Base-by-base conservation (phyloP, 2,797 vertebrate genomes). In the Tolypeutes matacus region DNA sequence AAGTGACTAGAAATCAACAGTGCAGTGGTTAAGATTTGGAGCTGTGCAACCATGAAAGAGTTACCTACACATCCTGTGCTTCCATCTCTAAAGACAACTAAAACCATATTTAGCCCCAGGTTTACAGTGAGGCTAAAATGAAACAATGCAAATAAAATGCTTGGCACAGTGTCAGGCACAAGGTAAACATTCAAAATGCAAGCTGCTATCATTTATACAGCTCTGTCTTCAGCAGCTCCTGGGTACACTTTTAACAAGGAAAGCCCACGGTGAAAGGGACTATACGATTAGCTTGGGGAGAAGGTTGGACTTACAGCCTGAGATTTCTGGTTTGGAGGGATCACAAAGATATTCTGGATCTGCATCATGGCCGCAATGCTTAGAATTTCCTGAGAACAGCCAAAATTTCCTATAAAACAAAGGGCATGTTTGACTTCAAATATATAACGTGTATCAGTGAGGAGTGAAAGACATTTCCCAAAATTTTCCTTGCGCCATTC, bases 331-430 rank as follows among this genome's bases (percentile, higher is more conserved):
- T 99, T 99, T 94, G 99, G 98, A 29, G 99, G 99, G 69, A 99
- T 97, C 29, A 99, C 91, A 96, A 99, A 99, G 90, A 99, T 98
- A 96, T 99, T 99, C 97, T 99, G 99, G 97, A 99, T 99, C 98
- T 99, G 99, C 99, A 99, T 99, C 99, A 99, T 99, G 80, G 99
- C 99, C 10, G 99, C 99, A 80, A 99, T 99, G 97, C 99, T 99
- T 93, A 99, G 98, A 51, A 99, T 99, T 98, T 99, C 99, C 97
- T 99, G 99, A 93, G 99, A 99, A 98, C 99, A 99, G 97, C 99
- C 99, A 82, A 99, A 99, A 98, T 99, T 99, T 93, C 99, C 98
- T 99, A 72, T 39, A 95, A 93, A 95, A 46, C 56, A 96, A 96
- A 93, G 53, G 1, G 0, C 86, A 80, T 4, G 3, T 82, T 36